phyloP scores from a whole-genome alignment of 2,113 vertebrate genomes.

The Triplophysa dalaica region DNA sequence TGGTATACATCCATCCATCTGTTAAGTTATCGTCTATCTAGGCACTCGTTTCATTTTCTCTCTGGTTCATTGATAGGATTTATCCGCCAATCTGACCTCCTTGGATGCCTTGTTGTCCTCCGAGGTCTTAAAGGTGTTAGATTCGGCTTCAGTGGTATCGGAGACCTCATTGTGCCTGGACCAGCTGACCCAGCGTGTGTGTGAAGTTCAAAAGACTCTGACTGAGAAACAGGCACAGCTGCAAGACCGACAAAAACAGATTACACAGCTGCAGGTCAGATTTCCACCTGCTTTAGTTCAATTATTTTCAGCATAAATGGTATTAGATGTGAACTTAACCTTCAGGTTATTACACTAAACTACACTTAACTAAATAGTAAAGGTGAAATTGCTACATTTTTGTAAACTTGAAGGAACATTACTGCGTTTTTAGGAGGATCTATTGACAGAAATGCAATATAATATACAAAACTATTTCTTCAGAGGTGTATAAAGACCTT shows the following conservation, averaged over 20 bases:
- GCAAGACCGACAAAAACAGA: conserved; percentile 72
- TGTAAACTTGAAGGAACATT: too few species aligned
- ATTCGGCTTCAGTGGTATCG: conserved; percentile 52
- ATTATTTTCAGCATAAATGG: not conserved
- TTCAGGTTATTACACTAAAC: too few species aligned
- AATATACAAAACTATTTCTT: too few species aligned
- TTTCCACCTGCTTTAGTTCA: not conserved
- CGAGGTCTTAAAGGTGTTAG: conserved; percentile 67
- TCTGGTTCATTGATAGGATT: conserved; percentile 68
- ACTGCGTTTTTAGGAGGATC: too few species aligned
- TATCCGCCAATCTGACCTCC: conserved; percentile 75
- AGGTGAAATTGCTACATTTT: too few species aligned
- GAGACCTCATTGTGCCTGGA: conserved; percentile 74
- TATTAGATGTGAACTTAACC: not conserved
- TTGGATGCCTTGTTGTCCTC: conserved; percentile 73
- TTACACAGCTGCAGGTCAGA: conserved; percentile 73
- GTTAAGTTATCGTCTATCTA: not conserved
- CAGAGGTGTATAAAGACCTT: too few species aligned
- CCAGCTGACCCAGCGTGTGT: conserved; percentile 68
- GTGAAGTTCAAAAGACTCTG: conserved; percentile 65
- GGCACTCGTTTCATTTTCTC: not conserved
- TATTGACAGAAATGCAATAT: too few species aligned
- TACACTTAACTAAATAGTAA: too few species aligned
- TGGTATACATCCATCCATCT: conserved; percentile 66
- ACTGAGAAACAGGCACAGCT: conserved; percentile 73